phyloP scores from a whole-genome alignment of 2,888 invertebrate species.

The Teleogryllus oceanicus region DNA sequence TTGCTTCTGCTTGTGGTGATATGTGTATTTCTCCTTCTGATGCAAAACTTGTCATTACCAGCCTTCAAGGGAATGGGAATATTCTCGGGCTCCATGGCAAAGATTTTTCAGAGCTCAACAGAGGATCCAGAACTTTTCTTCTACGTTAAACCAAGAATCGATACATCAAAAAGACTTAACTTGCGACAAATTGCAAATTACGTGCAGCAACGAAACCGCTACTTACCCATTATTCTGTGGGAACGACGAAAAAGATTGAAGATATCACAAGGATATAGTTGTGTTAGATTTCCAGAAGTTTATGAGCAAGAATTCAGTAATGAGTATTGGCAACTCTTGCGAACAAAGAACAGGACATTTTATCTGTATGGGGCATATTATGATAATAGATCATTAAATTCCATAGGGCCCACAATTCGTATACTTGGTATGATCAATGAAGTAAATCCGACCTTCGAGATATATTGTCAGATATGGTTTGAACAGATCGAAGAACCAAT shows the following conservation, averaged over 20 bases:
- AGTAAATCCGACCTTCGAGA: slow-evolving; percentile 76
- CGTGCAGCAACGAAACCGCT: slow-evolving; percentile 75
- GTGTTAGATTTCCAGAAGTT: slow-evolving; percentile 81
- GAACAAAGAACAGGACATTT: slow-evolving; percentile 80
- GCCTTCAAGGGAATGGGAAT: no score
- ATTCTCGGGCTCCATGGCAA: no score
- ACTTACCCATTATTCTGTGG: slow-evolving; percentile 85
- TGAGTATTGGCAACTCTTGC: slow-evolving; percentile 86
- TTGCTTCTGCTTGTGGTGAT: no score
- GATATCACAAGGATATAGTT: slow-evolving; percentile 63
- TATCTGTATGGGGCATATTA: slow-evolving; percentile 87
- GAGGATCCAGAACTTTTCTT: no score
- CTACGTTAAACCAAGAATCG: no score
- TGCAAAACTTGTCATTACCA: no score
- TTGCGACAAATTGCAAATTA: slow-evolving; percentile 42
- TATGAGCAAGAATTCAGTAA: slow-evolving; percentile 91
- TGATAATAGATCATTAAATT: slow-evolving; percentile 72
- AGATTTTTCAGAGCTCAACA: no score
- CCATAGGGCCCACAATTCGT: slow-evolving; percentile 77
- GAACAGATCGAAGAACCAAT: slow-evolving; percentile 77
- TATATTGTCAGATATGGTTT: slow-evolving; percentile 87
- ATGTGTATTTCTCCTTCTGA: no score
- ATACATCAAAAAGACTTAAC: no score
- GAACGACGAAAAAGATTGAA: slow-evolving; percentile 71
- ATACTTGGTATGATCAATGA: slow-evolving; percentile 86